Evolutionary conservation across 2,797 vertebrate species (phyloP), one percentile per base, ranked within the genome.

Genomic region (Malurus splendens): DNA sequence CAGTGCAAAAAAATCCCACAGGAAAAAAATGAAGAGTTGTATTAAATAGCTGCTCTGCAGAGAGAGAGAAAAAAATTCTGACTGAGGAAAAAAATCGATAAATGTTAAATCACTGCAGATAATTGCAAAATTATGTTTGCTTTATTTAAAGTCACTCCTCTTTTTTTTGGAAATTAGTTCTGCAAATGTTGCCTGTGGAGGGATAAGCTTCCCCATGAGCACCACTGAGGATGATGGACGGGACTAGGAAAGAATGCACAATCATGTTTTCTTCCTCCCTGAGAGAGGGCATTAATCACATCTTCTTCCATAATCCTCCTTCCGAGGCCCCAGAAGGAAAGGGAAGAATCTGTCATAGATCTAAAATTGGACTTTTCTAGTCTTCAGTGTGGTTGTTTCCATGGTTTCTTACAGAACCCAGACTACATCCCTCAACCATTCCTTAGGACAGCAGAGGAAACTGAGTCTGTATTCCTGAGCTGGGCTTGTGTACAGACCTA

Each of bases 241-340:
- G 70, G 81, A 91, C 77, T 83, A 86, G 64, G 76, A 87, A 94
- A 83, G 89, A 92, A 79, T 84, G 85, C 75, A 55, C 48, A 61
- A 80, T 94, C 85, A 45, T 32, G 80, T 92, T 90, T 90, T 93
- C 92, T 92, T 93, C 81, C 56, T 93, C 84, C 82, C 86, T 50
- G 84, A 94, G 62, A 78, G 66, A 94, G 82, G 38, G 75, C 32
- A 89, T 96, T 92, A 96, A 95, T 96, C 93, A 94, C 81, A 82
- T 9, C 36, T 75, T 93, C 68, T 48, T 94, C 60, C 78, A 87
- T 82, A 93, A 93, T 87, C 86, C 41, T 93, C 25, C 33, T 92
- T 93, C 91, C 90, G 82, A 92, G 41, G 65, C 14, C 84, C 82
- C 78, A 78, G 54, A 77, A 77, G 61, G 38, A 82, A 89, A 86